phyloP scores from a whole-genome alignment of 1,140 invertebrate species.

The Drosophila aff. region DNA sequence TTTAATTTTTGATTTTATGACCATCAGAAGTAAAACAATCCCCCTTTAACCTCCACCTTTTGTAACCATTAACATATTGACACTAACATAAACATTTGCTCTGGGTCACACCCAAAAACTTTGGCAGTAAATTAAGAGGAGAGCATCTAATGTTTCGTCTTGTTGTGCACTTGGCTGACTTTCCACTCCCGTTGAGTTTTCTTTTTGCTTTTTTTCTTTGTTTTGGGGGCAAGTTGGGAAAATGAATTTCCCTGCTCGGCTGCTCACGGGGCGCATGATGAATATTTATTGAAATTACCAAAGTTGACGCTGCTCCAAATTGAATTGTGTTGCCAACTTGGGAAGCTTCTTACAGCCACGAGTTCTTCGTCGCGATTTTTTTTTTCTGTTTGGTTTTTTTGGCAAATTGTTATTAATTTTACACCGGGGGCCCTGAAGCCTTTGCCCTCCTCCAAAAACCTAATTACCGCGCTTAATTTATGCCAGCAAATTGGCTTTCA shows the following conservation, averaged over 20 bases:
- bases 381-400: conserved; percentile 32
- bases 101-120: neutral
- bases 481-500: conserved; percentile 74
- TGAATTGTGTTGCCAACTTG: conserved; percentile 83
- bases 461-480: conserved; percentile 76
- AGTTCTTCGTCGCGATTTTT: conserved; percentile 30
- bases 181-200: conserved; percentile 16
- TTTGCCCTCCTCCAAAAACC: conserved; percentile 41
- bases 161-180: conserved; percentile 1
- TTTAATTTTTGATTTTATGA: neutral
- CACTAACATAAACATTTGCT: conserved; percentile 5
- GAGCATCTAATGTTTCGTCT: conserved; percentile 35
- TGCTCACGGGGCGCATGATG: conserved; percentile 76
- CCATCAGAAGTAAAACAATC: neutral
- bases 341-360: conserved; percentile 47
- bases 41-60: neutral
- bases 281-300: conserved; percentile 84
- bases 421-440: conserved; percentile 52
- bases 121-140: conserved; percentile 16
- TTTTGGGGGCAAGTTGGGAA: conserved; percentile 58
- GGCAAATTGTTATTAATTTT: conserved; percentile 82
- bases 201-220: conserved; percentile 13
- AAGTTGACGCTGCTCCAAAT: conserved; percentile 75
- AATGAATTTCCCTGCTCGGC: conserved; percentile 63
- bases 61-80: neutral